Base-by-base conservation (phyloP, 1,140 invertebrate genomes). In the Drosophila bipectinata region DNA sequence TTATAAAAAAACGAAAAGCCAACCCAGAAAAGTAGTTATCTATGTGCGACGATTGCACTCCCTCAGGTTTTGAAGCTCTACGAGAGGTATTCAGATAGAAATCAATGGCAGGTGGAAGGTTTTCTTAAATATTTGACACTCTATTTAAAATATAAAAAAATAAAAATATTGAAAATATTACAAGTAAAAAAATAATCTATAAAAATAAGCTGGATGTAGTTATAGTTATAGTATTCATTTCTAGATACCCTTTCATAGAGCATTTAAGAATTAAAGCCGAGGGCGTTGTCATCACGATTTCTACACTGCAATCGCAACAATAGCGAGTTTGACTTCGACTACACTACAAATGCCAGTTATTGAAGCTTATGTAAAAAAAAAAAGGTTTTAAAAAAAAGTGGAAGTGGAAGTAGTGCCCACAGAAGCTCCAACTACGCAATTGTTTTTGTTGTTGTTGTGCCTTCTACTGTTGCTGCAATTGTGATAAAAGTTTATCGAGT, bases 401-500 rank as follows among this genome's bases (percentile, higher is more conserved):
- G 12, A n/a, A 37, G 49, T n/a, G 32, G 37, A 44, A 44, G 6
- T 14, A 41, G 12, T 14, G 51, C 24, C 30, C 56, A 45, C 18
- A 44, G 47, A 71, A 72, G 47, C 55, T 57, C 41, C 62, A 87
- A 63, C 67, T 66, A 87, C 75, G 67, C 79, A 80, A 56, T 68
- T 80, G 63, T 49, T 72, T 72, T 44, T 72, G 39, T 21, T 72
- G 26, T 52, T 72, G 10, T 49, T 69, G 34, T 49, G 45, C 52
- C 28, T 57, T 47, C 15, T 66, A 57, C 37, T 76, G 72, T 47
- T 83, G 80, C 68, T 85, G 81, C 81, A 82, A 57, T 82, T 82
- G 82, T 82, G 82, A 85, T 85, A 85, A 85, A 87, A 85, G 61
- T 85, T 85, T 85, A 85, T 85, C 82, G 78, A 77, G 61, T 79